phyloP scores from a whole-genome alignment of 2,113 vertebrate species.

The Mormyrus iriodes region DNA sequence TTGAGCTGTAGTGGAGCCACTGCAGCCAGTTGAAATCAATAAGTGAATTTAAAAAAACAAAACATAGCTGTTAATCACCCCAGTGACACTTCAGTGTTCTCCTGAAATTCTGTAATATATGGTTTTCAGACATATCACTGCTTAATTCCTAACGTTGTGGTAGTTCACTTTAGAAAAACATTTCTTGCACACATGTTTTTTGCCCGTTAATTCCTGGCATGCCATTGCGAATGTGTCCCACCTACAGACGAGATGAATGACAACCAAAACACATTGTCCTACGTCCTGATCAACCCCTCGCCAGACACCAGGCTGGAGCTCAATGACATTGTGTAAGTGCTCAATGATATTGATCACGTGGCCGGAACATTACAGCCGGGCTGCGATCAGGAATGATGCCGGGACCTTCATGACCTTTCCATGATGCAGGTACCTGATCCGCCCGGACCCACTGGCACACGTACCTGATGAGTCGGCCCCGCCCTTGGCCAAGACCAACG shows the following conservation, averaged over 20 bases:
- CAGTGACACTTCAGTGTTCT: neutral
- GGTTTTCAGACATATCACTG: neutral
- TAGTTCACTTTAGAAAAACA: neutral
- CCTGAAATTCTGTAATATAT: neutral
- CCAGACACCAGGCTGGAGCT: constrained; percentile 87
- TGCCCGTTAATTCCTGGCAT: neutral
- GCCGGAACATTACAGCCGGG: neutral
- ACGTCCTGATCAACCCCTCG: constrained; percentile 89
- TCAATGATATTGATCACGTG: constrained; percentile 65
- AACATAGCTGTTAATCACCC: neutral
- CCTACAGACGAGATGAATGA: constrained; percentile 91
- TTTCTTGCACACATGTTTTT: neutral
- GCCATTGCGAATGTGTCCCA: neutral
- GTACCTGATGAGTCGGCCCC: constrained; percentile 71
- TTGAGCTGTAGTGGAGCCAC: neutral
- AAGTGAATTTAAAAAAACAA: neutral
- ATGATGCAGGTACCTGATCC: constrained; percentile 79
- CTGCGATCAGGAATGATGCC: neutral
- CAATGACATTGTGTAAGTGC: constrained; percentile 86
- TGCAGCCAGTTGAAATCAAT: neutral
- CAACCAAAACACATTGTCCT: constrained; percentile 87
- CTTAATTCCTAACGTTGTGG: neutral
- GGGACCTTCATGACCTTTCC: neutral
- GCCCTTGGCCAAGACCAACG: constrained; percentile 66
- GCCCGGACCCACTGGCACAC: constrained; percentile 85